Evolutionary conservation across 2,113 vertebrate genomes (phyloP).

Genomic region (Sterrhoptilus dennistouni): DNA sequence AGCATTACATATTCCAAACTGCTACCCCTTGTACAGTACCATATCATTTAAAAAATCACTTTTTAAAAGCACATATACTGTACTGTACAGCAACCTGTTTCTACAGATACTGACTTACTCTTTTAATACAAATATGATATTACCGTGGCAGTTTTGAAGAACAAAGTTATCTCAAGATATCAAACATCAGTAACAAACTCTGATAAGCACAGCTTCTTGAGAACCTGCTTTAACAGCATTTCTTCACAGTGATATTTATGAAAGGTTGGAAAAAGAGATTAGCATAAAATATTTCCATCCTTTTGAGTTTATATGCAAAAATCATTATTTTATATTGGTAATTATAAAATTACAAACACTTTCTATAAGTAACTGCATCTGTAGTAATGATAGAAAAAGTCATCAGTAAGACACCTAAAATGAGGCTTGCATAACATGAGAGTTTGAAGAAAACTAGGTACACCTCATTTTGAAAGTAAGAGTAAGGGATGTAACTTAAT

Average conservation of each 20-base stretch:
- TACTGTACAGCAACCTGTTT: constrained; percentile 67
- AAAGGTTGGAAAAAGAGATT: constrained; percentile 85
- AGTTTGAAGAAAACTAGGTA: constrained; percentile 33
- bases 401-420: constrained; percentile 66
- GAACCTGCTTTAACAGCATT: constrained; percentile 87
- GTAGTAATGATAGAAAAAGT: constrained; percentile 86
- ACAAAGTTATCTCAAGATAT: constrained; percentile 83
- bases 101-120: constrained; percentile 77
- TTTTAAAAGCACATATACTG: constrained; percentile 74
- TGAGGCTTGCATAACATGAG: constrained; percentile 80
- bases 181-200: constrained; percentile 86
- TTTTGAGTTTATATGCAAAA: constrained; percentile 78
- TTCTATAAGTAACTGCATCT: constrained; percentile 89
- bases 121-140: constrained; percentile 81
- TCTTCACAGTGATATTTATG: constrained; percentile 99
- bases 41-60: constrained; percentile 68
- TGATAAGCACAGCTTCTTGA: constrained; percentile 79
- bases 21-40: constrained; percentile 59
- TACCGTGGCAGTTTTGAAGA: constrained; percentile 91
- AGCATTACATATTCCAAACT: constrained; percentile 27
- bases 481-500: neutral
- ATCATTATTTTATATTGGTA: constrained; percentile 75
- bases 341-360: constrained; percentile 98
- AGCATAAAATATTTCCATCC: constrained; percentile 81
- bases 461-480: neutral